phyloP scores from a whole-genome alignment of 2,888 invertebrate species.

The Ariolimax columbianus region DNA sequence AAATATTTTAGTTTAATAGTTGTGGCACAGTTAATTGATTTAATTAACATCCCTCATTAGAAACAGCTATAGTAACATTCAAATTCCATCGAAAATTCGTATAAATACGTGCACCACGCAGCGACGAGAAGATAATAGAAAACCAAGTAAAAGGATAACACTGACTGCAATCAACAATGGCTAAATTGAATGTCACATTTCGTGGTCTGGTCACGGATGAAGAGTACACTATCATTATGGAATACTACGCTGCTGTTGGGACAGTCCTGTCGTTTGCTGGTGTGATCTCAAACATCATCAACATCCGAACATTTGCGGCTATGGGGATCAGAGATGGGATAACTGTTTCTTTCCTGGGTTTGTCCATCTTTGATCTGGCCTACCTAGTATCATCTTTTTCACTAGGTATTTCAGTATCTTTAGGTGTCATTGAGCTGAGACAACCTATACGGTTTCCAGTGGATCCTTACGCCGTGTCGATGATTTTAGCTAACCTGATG shows the following conservation, averaged over 20 bases:
- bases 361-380: neutral
- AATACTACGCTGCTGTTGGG: neutral
- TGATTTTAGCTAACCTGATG: neutral
- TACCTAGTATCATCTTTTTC: neutral
- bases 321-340: neutral
- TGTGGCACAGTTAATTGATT: too few relatives aligned
- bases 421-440: neutral
- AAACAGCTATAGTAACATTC: too few relatives aligned
- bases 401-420: neutral
- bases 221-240: neutral
- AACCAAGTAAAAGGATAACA: too few relatives aligned
- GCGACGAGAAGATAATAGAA: too few relatives aligned
- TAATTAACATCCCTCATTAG: too few relatives aligned
- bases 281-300: slow-evolving; percentile 28
- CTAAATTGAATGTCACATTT: neutral
- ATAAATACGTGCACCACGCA: too few relatives aligned
- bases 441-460: neutral
- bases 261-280: neutral
- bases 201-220: neutral
- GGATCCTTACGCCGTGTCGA: neutral
- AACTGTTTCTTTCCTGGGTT: neutral
- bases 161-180: too few relatives aligned
- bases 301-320: slow-evolving; percentile 1
- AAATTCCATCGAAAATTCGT: too few relatives aligned
- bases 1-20: too few relatives aligned